A percentile compares a stretch with the other conserved stretches of the same genome.
Conservation (phyloP, 2,888 invertebrate genomes). For the Sminthurides aquaticus region DNA sequence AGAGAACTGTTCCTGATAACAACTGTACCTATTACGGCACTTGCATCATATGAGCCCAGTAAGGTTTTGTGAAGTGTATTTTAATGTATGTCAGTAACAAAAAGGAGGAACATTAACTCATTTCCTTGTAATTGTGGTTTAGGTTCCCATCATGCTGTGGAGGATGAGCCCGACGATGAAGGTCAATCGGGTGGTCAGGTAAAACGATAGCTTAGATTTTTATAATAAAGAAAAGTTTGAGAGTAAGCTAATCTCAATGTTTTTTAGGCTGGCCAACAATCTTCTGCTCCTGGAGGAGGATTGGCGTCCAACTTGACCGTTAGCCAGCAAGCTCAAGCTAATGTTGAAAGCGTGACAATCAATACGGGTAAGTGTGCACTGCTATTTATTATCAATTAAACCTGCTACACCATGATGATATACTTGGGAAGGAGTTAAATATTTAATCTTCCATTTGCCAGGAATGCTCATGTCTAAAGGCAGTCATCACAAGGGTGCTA, state of each 20-base stretch:
- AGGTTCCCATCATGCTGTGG: slow-evolving; percentile 42
- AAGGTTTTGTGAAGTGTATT: too few relatives aligned
- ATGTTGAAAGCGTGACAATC: slow-evolving; percentile 38
- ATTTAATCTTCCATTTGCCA: too few relatives aligned
- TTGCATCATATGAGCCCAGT: slow-evolving; percentile 94
- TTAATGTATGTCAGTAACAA: too few relatives aligned
- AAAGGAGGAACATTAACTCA: too few relatives aligned
- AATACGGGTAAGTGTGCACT: slow-evolving; percentile 33
- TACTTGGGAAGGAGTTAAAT: too few relatives aligned
- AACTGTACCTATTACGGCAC: slow-evolving; percentile 86
- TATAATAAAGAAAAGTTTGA: neutral
- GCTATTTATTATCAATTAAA: too few relatives aligned
- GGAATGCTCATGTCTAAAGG: slow-evolving; percentile 38
- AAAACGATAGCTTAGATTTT: neutral
- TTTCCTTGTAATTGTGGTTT: too few relatives aligned
- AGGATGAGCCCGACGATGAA: slow-evolving; percentile 41
- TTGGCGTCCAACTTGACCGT: slow-evolving; percentile 23
- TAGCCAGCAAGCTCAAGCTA: slow-evolving; percentile 22
- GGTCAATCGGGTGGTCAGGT: slow-evolving; percentile 28
- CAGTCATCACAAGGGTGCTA: slow-evolving; percentile 46
- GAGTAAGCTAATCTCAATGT: neutral
- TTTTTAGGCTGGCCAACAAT: slow-evolving; percentile 28
- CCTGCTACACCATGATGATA: too few relatives aligned
- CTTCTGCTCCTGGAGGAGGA: slow-evolving; percentile 12
- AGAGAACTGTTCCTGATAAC: slow-evolving; percentile 91